Conservation (phyloP, 2,113 vertebrate genomes). For the Sander vitreus region DNA sequence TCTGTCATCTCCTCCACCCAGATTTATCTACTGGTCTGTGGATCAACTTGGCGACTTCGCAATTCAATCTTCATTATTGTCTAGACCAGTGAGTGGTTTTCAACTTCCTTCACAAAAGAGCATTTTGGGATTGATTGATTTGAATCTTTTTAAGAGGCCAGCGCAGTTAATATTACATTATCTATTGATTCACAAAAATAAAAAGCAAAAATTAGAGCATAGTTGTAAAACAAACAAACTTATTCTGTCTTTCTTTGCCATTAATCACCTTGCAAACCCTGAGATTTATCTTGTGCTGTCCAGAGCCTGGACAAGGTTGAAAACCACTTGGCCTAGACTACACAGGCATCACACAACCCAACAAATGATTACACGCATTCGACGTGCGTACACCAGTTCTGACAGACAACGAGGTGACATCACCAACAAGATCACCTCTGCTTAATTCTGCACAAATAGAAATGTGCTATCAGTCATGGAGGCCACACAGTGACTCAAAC, state of each 20-base stretch:
- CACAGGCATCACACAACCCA: background rate
- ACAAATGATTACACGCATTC: background rate
- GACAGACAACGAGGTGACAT: background rate
- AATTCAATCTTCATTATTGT: too few species aligned
- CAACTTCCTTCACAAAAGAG: too few species aligned
- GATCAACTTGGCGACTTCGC: too few species aligned
- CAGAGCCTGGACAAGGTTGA: background rate
- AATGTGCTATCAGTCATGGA: background rate
- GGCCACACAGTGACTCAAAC: slow-evolving; percentile 1
- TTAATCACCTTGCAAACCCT: background rate
- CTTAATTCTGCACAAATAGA: slow-evolving; percentile 15
- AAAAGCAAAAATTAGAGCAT: background rate
- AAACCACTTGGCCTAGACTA: background rate
- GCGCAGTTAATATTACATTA: too few species aligned
- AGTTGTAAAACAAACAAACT: too few species aligned
- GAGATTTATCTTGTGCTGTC: background rate
- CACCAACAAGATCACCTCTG: background rate
- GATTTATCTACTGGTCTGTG: too few species aligned
- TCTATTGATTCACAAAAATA: background rate
- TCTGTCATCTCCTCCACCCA: too few species aligned
- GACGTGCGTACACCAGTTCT: background rate
- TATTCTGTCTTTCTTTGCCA: background rate
- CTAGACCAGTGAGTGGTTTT: too few species aligned
- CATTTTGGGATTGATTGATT: too few species aligned
- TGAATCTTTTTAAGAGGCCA: too few species aligned